Conservation (phyloP, 2,113 vertebrate species). For the Dromaius novaehollandiae region DNA sequence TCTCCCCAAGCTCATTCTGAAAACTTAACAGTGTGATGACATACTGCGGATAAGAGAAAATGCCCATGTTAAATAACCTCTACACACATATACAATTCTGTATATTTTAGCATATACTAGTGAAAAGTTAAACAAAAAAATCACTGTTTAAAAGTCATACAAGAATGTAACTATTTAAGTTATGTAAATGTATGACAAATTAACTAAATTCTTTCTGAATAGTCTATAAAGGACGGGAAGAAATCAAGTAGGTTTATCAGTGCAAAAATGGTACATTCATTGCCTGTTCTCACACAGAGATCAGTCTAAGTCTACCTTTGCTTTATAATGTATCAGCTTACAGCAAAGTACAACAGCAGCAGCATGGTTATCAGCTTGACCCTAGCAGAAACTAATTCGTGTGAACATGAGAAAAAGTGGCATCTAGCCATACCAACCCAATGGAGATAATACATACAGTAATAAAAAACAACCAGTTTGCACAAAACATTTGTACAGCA, state of each 20-base stretch:
- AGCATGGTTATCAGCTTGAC: accelerated
- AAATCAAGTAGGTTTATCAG: not conserved
- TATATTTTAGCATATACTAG: not conserved
- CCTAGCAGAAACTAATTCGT: accelerated
- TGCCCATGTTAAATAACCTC: not conserved
- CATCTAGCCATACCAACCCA: not conserved
- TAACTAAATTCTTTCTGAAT: not conserved
- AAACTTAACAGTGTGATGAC: not conserved
- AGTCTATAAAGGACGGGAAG: not conserved
- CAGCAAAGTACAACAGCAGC: not conserved
- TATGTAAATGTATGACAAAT: not conserved
- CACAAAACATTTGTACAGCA: accelerated
- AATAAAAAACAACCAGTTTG: not conserved
- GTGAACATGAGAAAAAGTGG: accelerated
- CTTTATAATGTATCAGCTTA: accelerated
- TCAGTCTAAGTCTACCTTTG: no score
- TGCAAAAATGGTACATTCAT: not conserved
- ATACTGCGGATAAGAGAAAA: not conserved
- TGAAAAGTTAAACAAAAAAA: not conserved
- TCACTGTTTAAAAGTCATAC: not conserved
- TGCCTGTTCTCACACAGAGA: not conserved
- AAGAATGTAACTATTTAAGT: not conserved
- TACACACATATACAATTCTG: not conserved
- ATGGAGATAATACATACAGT: no score
- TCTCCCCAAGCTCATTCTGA: not conserved